Base-by-base conservation (phyloP, 2,888 invertebrate species). In the Scrobipalpa costella region DNA sequence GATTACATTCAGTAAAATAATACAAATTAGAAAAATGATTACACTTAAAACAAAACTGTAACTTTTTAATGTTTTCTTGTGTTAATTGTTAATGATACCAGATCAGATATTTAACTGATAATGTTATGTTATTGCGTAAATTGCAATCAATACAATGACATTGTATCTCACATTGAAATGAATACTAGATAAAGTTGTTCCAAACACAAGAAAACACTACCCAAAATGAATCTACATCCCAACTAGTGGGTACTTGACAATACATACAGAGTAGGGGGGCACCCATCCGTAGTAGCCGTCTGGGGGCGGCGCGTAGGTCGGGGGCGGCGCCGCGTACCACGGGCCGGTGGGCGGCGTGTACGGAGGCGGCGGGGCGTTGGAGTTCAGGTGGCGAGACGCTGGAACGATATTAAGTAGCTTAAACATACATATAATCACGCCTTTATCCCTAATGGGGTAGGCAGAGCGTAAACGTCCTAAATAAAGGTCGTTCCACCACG, bases 241-340 rank as follows among this genome's bases (percentile, higher is more conserved):
- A 44, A 44, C n/a, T n/a, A 44, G n/a, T 5, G 15, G 57, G 44
- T 58, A 57, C 17, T 60, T 40, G 6, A 58, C 40, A 13, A 40
- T 63, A 77, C 86, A 79, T 70, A 94, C 94, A 73, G 94, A 92
- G 63, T 95, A 95, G 0, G 97, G 97, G 59, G 98, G 98, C 73
- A 96, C 94, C 96, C 98, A 98, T 68, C 98, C 98, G 77, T 98
- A 98, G 84, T 97, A 97, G 17, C 97, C 97, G 68, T 95, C 94
- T 33, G 96, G 94, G 0, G 96, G 94, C 27, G 97, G 95, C 34
- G 95, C 94, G 83, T 98, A 98, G 0, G 98, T 96, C 36, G 98
- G 98, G 60, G 98, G 98, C 34, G 97, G 96, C 9, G 97, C 96
- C 63, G 96, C 95, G 84, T 97, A 94, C 95, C 95, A 96, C 61